These are phyloP conservation scores for Brachypalpus laphriformis DNA, from an alignment of 2,888 invertebrate species.

Conservation along the genomic window DNA sequence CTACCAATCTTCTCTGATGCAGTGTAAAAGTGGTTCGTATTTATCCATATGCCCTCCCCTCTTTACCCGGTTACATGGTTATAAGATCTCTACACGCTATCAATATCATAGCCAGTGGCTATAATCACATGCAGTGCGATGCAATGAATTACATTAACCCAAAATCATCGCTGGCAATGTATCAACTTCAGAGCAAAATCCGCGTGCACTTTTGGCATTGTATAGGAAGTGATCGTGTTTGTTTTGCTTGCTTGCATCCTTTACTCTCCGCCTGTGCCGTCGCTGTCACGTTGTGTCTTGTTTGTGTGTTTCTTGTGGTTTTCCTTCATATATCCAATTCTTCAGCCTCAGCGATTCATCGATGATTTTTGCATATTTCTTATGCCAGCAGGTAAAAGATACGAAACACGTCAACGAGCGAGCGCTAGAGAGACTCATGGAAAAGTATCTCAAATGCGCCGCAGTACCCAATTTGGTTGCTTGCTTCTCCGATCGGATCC, in stretches of 20 bases:
- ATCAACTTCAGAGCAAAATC: constrained; percentile 54
- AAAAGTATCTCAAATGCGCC: constrained; percentile 62
- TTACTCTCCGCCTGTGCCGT: background rate
- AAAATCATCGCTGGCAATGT: constrained; percentile 70
- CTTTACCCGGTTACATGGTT: constrained; percentile 44
- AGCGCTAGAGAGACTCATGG: constrained; percentile 3
- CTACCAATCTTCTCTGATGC: background rate
- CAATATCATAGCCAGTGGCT: constrained; percentile 68
- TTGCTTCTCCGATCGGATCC: background rate
- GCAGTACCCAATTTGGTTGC: constrained; percentile 54
- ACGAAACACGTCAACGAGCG: constrained; percentile 56
- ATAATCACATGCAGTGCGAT: constrained; percentile 66
- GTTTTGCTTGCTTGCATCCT: constrained; percentile 38
- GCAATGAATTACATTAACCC: constrained; percentile 74
- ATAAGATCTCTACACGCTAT: constrained; percentile 62
- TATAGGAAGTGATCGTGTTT: constrained; percentile 70
- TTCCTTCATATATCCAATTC: constrained; percentile 26
- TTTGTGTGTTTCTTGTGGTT: constrained; percentile 34
- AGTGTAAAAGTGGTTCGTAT: background rate
- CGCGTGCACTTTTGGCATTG: constrained; percentile 38
- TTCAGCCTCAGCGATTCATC: constrained; percentile 57
- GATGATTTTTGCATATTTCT: constrained; percentile 54
- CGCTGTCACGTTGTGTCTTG: constrained; percentile 27
- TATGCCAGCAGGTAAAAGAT: constrained; percentile 70
- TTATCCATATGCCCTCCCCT: background rate